These are phyloP conservation scores for Grammomys surdaster DNA, from an alignment of 2,113 vertebrate genomes.

Conservation along the genomic window DNA sequence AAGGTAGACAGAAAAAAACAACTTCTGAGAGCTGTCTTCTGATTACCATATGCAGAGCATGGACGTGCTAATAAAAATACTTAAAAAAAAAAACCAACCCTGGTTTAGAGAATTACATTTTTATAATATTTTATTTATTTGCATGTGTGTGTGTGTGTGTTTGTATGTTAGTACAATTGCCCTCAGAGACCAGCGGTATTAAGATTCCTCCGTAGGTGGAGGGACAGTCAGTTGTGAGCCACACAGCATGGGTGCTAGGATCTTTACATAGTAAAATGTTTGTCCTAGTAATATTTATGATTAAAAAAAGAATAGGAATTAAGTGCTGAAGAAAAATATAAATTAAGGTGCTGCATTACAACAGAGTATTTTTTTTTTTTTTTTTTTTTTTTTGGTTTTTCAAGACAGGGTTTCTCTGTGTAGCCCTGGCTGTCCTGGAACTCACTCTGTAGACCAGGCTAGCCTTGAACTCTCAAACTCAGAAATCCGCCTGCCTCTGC, in stretches of 20 bases:
- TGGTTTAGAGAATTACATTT: background rate
- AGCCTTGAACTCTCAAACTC: too few relatives aligned
- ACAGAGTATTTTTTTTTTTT: too few relatives aligned
- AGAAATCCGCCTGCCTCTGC: too few relatives aligned
- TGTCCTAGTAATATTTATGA: constrained; percentile 23
- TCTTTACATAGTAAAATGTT: constrained; percentile 60
- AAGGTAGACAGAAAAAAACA: background rate
- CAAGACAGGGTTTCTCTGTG: too few relatives aligned
- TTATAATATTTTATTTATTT: background rate
- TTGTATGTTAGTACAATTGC: background rate
- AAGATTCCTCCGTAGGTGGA: background rate
- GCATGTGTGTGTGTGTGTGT: background rate
- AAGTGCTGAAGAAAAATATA: constrained; percentile 62
- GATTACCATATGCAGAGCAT: background rate
- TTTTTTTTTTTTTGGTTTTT: too few relatives aligned
- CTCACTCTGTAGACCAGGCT: too few relatives aligned
- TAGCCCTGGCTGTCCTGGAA: too few relatives aligned
- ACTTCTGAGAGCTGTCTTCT: background rate
- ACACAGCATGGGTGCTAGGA: background rate
- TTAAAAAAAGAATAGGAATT: constrained; percentile 44
- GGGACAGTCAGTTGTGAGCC: background rate
- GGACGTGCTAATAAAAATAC: background rate
- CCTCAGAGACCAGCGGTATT: background rate
- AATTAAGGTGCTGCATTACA: constrained; percentile 51
- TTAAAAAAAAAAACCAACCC: background rate